Conservation (phyloP, 2,113 vertebrate genomes). For the Xiphophorus hellerii region DNA sequence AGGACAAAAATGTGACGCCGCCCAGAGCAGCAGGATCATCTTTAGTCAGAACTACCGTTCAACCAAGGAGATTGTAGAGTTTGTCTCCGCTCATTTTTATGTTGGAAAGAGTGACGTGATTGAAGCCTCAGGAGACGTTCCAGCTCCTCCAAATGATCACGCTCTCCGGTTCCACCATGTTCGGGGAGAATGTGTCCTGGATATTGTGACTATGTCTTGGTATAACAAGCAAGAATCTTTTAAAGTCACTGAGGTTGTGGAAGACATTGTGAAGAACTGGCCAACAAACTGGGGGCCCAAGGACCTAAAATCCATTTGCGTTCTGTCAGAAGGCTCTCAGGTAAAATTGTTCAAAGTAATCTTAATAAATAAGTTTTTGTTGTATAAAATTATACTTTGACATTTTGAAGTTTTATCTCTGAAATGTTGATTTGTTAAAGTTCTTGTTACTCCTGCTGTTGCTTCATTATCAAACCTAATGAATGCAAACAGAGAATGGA, state of each 20-base stretch:
- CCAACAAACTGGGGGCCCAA: conserved; percentile 81
- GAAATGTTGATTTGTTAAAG: neutral
- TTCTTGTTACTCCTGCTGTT: neutral
- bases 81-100: conserved; percentile 88
- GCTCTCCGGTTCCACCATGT: conserved; percentile 87
- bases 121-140: conserved; percentile 79
- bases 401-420: too few species aligned
- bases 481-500: neutral
- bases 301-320: conserved; percentile 81
- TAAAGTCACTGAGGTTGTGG: conserved; percentile 81
- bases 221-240: conserved; percentile 80
- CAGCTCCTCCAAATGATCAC: conserved; percentile 73
- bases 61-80: conserved; percentile 85
- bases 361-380: neutral
- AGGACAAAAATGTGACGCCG: conserved; percentile 72
- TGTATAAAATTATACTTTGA: neutral
- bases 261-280: conserved; percentile 79
- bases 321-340: conserved; percentile 87
- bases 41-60: conserved; percentile 92
- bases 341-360: conserved; percentile 64
- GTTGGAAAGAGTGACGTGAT: conserved; percentile 81
- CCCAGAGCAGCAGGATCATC: conserved; percentile 83
- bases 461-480: neutral
- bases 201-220: conserved; percentile 82
- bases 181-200: conserved; percentile 76